phyloP scores from a whole-genome alignment of 2,888 invertebrate species.

The Athalia circularis region DNA sequence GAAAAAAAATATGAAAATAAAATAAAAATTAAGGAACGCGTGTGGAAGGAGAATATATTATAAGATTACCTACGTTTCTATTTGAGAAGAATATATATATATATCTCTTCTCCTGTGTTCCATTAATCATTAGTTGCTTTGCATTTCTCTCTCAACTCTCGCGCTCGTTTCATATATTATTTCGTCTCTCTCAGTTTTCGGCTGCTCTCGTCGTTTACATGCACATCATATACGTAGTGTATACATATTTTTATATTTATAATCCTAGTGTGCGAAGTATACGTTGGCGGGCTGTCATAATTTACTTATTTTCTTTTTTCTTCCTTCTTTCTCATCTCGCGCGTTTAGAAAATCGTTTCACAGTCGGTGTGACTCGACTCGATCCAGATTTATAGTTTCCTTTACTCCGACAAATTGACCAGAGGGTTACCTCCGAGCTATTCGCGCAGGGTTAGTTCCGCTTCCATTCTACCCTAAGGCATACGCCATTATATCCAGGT shows the following conservation, averaged over 20 bases:
- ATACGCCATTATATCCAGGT: constrained; percentile 20
- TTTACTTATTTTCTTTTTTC: background rate
- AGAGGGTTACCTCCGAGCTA: constrained; percentile 30
- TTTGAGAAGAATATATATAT: background rate
- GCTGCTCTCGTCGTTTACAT: too few species aligned
- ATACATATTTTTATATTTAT: too few species aligned
- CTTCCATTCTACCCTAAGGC: constrained; percentile 32
- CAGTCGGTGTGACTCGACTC: constrained; percentile 15
- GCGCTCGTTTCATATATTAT: background rate
- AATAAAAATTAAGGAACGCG: too few species aligned
- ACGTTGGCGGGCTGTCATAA: constrained; percentile 11
- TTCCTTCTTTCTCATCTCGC: background rate
- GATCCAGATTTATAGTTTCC: constrained; percentile 30
- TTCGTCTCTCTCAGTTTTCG: background rate
- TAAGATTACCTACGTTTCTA: background rate
- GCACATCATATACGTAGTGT: too few species aligned
- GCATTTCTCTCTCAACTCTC: constrained; percentile 31
- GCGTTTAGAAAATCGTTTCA: constrained; percentile 29
- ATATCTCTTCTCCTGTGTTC: constrained; percentile 6
- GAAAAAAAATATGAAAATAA: constrained; percentile 47
- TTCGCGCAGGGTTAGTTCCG: constrained; percentile 40
- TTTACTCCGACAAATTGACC: constrained; percentile 36
- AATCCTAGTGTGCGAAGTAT: background rate
- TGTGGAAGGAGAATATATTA: background rate
- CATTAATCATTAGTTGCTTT: constrained; percentile 41